Base-by-base conservation (phyloP, 2,113 vertebrate genomes). In the Platichthys flesus region DNA sequence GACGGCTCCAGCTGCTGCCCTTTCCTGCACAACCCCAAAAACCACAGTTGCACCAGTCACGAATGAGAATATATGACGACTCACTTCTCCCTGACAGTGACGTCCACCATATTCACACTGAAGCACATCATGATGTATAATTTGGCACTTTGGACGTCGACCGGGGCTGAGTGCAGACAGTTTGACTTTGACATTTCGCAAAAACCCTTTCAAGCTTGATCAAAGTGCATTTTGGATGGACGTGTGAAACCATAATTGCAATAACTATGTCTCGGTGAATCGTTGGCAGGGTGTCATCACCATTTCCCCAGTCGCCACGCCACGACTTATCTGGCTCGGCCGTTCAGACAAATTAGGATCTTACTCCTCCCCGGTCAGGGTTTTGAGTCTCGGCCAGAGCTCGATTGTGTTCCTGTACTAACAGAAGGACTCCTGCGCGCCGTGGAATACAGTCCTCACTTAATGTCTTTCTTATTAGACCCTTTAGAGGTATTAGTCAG, bases 1-100 rank as follows among this genome's bases (percentile, higher is more conserved):
- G 92, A 96, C 71, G 95, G 96, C 88, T 96, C 95, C 83, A 98
- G 91, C 78, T 94, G 89, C 85, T 94, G 95, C 20, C 95, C 96
- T 79, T 95, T 97, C 89, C 98, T 99, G 81, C 71, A 37, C 58
- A 73, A 7, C 31, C 31, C 28, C 31, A 31, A 31, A 31, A 31
- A 31, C 1, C 1, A 31, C 31, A 31, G 6, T 6, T 1, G 31
- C 31, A 31, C 31, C 7, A 0, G 31, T 31, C 31, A 31, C 31
- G 7, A 31, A 31, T 31, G 31, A 49, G 47, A 49, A 49, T 18
- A 31, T 10, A 51, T 9, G 9, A n/a, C 1, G 24, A 13, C 1
- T 3, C 4, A 18, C 69, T 67, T 20, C 2, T 47, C 52, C 58
- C 62, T n/a, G 55, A 40, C 21, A 23, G 15, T 6, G 71, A 75